Evolutionary conservation across 2,888 invertebrate genomes (phyloP).

Genomic region (Arrhopalites spinosus): DNA sequence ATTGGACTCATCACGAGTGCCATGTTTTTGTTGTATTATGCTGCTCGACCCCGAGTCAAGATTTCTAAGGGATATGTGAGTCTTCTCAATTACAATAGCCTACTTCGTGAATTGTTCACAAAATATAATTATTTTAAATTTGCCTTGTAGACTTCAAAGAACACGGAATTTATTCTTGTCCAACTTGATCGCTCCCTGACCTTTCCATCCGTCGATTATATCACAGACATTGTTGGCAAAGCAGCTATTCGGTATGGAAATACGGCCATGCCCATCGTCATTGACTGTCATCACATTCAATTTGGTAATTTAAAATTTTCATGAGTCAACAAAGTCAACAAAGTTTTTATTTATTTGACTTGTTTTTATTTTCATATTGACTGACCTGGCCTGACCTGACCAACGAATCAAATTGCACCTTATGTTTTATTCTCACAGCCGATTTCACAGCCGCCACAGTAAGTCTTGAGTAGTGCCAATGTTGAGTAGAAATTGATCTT

Average conservation of each 20-base stretch:
- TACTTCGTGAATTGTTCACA: too few species aligned
- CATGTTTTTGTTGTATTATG: conserved; percentile 76
- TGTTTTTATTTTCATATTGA: too few species aligned
- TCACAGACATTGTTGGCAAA: conserved; percentile 74
- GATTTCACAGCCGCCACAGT: conserved; percentile 84
- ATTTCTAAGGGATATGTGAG: conserved; percentile 72
- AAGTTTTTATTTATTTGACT: too few species aligned
- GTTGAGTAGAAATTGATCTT: background rate
- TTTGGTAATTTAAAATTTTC: too few species aligned
- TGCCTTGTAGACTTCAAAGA: conserved; percentile 66
- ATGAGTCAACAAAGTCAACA: too few species aligned
- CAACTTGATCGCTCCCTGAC: conserved; percentile 82
- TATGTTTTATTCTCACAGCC: too few species aligned
- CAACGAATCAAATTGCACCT: too few species aligned
- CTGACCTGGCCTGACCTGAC: too few species aligned
- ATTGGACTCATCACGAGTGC: conserved; percentile 80
- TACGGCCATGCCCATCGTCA: conserved; percentile 73
- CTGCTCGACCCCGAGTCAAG: conserved; percentile 76
- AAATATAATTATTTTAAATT: too few species aligned
- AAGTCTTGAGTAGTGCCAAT: too few species aligned
- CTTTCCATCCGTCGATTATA: conserved; percentile 87
- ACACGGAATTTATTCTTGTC: conserved; percentile 73
- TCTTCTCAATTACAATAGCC: too few species aligned
- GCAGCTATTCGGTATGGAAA: conserved; percentile 69
- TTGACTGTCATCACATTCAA: conserved; percentile 85